Conservation (phyloP, 30 jellyfish, hydroid and myxozoan species). For the Cassiopea xamachana region DNA sequence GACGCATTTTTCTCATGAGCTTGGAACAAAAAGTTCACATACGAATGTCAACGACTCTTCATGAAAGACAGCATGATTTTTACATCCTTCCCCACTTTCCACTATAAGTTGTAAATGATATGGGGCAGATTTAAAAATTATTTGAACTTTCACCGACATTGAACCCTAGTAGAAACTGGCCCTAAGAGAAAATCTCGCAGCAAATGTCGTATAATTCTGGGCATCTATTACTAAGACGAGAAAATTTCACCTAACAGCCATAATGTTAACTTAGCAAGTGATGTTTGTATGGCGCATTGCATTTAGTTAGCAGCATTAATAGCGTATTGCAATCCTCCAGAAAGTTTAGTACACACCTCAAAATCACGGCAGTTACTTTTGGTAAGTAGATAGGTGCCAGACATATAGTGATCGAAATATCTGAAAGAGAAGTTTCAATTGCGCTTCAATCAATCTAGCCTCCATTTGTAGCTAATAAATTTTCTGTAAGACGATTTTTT, state of each 20-base stretch:
- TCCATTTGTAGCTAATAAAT: background rate
- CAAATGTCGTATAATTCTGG: background rate
- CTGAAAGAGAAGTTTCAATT: slow-evolving; percentile 23
- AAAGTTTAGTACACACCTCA: slow-evolving; percentile 44
- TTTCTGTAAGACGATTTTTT: background rate
- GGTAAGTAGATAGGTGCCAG: slow-evolving; percentile 65
- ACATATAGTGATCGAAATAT: slow-evolving; percentile 52
- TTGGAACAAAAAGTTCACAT: no score
- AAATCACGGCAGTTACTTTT: slow-evolving; percentile 55
- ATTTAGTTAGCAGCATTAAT: background rate
- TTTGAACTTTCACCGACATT: no score
- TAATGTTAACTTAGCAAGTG: background rate
- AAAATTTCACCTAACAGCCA: no score
- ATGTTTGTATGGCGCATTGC: background rate
- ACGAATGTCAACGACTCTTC: no score
- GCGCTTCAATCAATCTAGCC: background rate
- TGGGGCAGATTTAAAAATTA: no score
- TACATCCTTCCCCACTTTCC: no score
- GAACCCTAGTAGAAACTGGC: background rate
- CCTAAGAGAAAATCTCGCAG: background rate
- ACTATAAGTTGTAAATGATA: no score
- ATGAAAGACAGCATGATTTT: no score
- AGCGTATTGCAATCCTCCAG: background rate
- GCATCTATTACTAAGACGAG: background rate
- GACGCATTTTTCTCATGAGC: no score